Conservation (phyloP, 2,113 vertebrate genomes). For the Coracopsis vasa region DNA sequence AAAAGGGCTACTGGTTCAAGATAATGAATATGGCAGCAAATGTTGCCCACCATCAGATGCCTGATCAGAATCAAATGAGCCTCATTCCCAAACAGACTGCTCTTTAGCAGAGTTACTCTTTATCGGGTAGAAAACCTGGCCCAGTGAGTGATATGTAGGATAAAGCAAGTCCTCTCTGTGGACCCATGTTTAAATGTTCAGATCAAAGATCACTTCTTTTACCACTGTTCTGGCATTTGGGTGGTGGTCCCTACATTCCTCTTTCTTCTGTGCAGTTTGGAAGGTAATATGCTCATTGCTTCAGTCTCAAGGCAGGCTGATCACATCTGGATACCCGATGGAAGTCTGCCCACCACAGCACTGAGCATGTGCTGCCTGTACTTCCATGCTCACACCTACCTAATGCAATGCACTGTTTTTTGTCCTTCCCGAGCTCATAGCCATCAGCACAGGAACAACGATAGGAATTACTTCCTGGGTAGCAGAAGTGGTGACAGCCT, state of each 20-base stretch:
- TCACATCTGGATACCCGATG: not conserved
- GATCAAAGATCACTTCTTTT: not conserved
- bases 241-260: not conserved
- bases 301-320: not conserved
- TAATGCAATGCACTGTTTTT: conserved; percentile 75
- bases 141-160: no score
- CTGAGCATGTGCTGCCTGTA: not conserved
- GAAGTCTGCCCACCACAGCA: not conserved
- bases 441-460: conserved; percentile 83
- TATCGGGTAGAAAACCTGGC: not conserved
- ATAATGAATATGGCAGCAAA: not conserved
- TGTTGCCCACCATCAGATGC: not conserved
- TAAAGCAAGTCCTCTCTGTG: not conserved
- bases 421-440: conserved; percentile 78
- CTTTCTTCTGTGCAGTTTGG: not conserved
- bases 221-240: not conserved
- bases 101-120: not conserved
- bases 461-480: conserved; percentile 50
- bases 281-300: not conserved
- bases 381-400: conserved; percentile 64
- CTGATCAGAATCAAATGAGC: not conserved
- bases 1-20: not conserved
- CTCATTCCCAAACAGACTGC: not conserved
- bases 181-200: not conserved
- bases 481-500: conserved; percentile 89